Percentiles rank a stretch among this genome's conserved stretches.
These are phyloP conservation scores for Trichechus manatus DNA, from an alignment of 2,113 vertebrate genomes.

Conservation along the genomic window DNA sequence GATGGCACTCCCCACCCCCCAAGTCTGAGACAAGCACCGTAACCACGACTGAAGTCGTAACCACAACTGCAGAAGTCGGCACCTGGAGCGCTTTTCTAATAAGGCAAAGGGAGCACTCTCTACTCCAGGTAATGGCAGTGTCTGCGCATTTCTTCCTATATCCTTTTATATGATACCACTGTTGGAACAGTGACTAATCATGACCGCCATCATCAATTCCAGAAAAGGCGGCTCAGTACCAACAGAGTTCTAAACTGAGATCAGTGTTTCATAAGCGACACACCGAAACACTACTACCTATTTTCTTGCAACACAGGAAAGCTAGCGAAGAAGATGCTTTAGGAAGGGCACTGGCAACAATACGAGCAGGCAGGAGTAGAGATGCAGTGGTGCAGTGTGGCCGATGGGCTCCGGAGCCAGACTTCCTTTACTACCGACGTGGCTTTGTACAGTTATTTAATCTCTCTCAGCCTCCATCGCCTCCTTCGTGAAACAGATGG, in stretches of 20 bases:
- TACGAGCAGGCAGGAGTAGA: no score
- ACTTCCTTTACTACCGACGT: no score
- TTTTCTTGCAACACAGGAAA: neutral
- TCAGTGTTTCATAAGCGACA: fast-evolving
- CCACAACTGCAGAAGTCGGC: neutral
- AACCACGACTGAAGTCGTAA: neutral
- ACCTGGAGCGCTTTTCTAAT: neutral
- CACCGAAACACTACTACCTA: neutral
- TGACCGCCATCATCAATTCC: neutral
- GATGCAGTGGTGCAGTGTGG: no score
- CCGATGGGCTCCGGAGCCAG: no score
- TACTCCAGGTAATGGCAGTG: neutral
- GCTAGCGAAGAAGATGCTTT: neutral
- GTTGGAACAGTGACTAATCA: neutral
- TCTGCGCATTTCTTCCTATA: neutral
- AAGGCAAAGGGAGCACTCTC: neutral
- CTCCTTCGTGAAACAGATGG: no score
- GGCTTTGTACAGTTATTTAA: no score
- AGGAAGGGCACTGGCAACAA: neutral
- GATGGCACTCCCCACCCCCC: fast-evolving
- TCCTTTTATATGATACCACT: no score
- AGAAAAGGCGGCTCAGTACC: neutral
- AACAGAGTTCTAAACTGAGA: neutral
- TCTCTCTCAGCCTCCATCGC: no score
- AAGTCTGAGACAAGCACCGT: neutral